Conservation (phyloP, 2,888 invertebrate species). For the Anodontia alba region DNA sequence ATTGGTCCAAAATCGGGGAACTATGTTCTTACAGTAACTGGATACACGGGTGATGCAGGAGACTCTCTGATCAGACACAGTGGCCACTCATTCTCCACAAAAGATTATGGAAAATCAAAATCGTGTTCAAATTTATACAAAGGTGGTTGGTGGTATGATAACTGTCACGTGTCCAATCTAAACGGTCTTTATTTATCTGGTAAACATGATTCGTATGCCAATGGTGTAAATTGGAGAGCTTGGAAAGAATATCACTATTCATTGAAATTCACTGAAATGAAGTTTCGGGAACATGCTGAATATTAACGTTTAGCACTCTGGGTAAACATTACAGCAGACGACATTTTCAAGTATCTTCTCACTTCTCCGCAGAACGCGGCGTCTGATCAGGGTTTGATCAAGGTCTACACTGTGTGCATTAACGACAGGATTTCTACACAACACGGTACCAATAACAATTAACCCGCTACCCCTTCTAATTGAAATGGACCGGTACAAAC, state of each 20-base stretch:
- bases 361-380: too few species aligned
- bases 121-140: constrained; percentile 58
- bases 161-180: constrained; percentile 74
- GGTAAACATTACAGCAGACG: too few species aligned
- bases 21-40: constrained; percentile 7
- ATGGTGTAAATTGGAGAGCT: constrained; percentile 80
- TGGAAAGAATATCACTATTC: constrained; percentile 81
- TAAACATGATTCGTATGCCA: constrained; percentile 71
- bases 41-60: constrained; percentile 25
- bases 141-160: constrained; percentile 76
- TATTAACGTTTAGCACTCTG: too few species aligned
- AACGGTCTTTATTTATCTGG: constrained; percentile 79
- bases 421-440: too few species aligned
- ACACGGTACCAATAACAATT: too few species aligned
- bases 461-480: too few species aligned
- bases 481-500: too few species aligned
- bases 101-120: constrained; percentile 22
- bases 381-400: too few species aligned
- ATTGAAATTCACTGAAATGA: constrained; percentile 77
- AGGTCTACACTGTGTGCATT: too few species aligned
- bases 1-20: constrained; percentile 14
- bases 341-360: too few species aligned
- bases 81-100: constrained; percentile 23
- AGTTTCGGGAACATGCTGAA: too few species aligned
- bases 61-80: not conserved